Evolutionary conservation across 2,797 vertebrate genomes (phyloP).

Genomic region (Syngnathus rostellatus): DNA sequence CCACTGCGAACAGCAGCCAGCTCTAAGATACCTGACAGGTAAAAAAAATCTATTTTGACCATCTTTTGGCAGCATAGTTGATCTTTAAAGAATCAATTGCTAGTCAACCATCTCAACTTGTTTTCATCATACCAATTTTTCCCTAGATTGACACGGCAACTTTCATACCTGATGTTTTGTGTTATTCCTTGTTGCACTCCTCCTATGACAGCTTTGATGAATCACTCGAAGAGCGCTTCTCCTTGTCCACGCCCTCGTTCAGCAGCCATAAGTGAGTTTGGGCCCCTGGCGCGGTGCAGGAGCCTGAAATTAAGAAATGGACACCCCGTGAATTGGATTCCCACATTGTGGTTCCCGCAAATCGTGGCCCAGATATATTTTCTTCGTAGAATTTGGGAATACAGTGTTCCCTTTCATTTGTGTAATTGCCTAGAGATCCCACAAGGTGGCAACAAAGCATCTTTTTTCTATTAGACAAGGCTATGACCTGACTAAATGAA

Average conservation of each 20-base stretch:
- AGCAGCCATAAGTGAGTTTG: slow-evolving; percentile 77
- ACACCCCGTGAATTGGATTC: neutral
- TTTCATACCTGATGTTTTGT: slow-evolving; percentile 27
- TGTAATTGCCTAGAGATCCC: no score
- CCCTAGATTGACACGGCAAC: neutral
- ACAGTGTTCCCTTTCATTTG: neutral
- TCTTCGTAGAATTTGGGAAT: neutral
- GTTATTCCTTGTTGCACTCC: slow-evolving; percentile 57
- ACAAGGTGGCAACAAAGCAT: no score
- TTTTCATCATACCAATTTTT: neutral
- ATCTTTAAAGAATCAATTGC: neutral
- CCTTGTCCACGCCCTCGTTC: slow-evolving; percentile 64
- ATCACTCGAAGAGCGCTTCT: slow-evolving; percentile 67
- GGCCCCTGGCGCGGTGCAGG: slow-evolving; percentile 40
- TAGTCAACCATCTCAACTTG: neutral
- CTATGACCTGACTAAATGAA: no score
- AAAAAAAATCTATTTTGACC: neutral
- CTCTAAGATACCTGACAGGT: slow-evolving; percentile 79
- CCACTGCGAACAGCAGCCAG: slow-evolving; percentile 69
- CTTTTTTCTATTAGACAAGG: no score
- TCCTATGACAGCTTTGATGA: slow-evolving; percentile 69
- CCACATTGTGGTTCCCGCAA: neutral
- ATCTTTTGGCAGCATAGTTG: neutral
- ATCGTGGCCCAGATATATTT: neutral
- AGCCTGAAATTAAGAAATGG: slow-evolving; percentile 16